These are phyloP conservation scores for Amaurobius ferox DNA, from an alignment of 2,888 invertebrate genomes.

Conservation along the genomic window DNA sequence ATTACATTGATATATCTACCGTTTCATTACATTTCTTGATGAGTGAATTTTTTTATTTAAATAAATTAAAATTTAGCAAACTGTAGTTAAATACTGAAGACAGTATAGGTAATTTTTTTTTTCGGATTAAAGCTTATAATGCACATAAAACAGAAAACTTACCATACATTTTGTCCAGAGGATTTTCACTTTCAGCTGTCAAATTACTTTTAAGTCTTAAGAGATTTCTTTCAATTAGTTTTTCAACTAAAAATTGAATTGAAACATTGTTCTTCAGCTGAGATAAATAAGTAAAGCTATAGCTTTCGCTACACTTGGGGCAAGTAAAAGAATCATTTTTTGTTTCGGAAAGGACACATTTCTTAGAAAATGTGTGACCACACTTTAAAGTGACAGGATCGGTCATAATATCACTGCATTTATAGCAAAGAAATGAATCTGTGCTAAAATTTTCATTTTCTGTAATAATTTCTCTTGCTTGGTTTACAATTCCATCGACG, in stretches of 20 bases:
- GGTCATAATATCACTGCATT: constrained; percentile 42
- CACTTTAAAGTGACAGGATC: constrained; percentile 64
- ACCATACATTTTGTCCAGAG: too few species aligned
- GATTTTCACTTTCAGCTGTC: too few species aligned
- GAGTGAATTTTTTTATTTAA: too few species aligned
- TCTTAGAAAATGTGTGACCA: constrained; percentile 59
- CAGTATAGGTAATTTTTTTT: too few species aligned
- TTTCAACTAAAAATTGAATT: constrained; percentile 43
- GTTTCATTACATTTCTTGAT: too few species aligned
- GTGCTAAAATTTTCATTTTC: constrained; percentile 33
- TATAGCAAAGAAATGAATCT: constrained; percentile 40
- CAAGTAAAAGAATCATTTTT: constrained; percentile 37
- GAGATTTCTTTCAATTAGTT: background rate
- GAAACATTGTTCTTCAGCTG: constrained; percentile 48
- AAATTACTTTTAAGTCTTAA: too few species aligned
- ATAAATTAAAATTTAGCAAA: too few species aligned
- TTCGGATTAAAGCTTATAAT: too few species aligned
- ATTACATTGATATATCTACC: too few species aligned
- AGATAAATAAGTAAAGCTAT: constrained; percentile 26
- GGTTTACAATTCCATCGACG: constrained; percentile 23
- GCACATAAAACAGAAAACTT: too few species aligned
- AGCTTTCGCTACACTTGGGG: constrained; percentile 33
- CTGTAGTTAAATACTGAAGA: too few species aligned
- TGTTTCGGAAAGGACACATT: constrained; percentile 25
- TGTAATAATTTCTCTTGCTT: constrained; percentile 29